Percentiles rank a stretch among this genome's conserved stretches.
Evolutionary conservation across 1,140 invertebrate genomes (phyloP).

Genomic region (Heliconius himera): DNA sequence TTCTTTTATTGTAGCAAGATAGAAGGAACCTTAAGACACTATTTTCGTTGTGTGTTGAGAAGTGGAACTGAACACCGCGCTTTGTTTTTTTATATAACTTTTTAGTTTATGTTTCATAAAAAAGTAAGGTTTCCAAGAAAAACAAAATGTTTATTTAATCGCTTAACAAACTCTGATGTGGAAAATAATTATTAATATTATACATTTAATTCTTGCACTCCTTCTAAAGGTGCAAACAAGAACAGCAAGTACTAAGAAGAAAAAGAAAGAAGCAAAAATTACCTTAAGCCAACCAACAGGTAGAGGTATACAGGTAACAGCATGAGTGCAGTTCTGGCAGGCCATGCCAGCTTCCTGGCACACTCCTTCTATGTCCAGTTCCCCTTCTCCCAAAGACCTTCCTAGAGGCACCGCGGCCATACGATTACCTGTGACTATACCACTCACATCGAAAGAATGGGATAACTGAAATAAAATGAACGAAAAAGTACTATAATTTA

Average conservation of each 20-base stretch:
- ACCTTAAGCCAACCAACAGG: slow-evolving; percentile 72
- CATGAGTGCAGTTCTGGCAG: slow-evolving; percentile 66
- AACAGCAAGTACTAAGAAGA: not conserved
- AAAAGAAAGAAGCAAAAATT: not conserved
- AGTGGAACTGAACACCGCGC: too few species aligned
- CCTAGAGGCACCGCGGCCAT: slow-evolving; percentile 70
- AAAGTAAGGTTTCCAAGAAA: too few species aligned
- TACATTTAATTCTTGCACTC: too few species aligned
- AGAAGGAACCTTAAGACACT: too few species aligned
- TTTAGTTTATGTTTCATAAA: too few species aligned
- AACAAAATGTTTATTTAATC: too few species aligned
- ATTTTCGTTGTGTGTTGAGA: too few species aligned
- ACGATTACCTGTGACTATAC: slow-evolving; percentile 64
- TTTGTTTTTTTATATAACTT: too few species aligned
- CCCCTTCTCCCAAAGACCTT: slow-evolving; percentile 57
- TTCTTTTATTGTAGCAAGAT: too few species aligned
- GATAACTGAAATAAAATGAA: slow-evolving; percentile 48
- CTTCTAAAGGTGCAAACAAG: not conserved
- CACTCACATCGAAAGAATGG: slow-evolving; percentile 59
- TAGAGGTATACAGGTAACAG: slow-evolving; percentile 63
- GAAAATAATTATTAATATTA: too few species aligned
- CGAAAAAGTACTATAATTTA: not conserved
- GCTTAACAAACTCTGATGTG: too few species aligned
- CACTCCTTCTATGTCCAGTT: slow-evolving; percentile 69
- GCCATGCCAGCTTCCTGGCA: slow-evolving; percentile 59